Percentiles rank a stretch among this genome's conserved stretches.
These are phyloP conservation scores for Bombus consobrinus DNA, from an alignment of 1,140 invertebrate genomes.

Conservation along the genomic window DNA sequence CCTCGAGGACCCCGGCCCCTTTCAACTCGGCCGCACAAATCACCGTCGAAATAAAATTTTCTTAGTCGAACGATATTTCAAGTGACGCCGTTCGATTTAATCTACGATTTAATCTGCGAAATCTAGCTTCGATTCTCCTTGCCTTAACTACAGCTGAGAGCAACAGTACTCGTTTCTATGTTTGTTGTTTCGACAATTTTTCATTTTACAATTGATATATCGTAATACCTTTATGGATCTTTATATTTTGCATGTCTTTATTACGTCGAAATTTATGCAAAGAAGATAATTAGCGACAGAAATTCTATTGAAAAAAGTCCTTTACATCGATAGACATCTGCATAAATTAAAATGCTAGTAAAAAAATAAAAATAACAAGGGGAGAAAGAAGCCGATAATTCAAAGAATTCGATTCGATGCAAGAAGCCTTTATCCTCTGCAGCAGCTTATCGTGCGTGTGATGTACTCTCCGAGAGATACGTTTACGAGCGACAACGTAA, in stretches of 20 bases:
- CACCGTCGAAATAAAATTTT: slow-evolving; percentile 69
- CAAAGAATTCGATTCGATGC: not conserved
- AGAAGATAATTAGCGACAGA: no score
- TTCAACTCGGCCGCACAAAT: slow-evolving; percentile 65
- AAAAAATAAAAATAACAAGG: not conserved
- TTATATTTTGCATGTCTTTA: not conserved
- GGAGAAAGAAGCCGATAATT: not conserved
- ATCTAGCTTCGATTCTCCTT: not conserved
- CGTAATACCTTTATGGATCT: no score
- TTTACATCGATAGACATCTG: no score
- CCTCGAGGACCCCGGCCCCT: slow-evolving; percentile 49
- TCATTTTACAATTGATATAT: not conserved
- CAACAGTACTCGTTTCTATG: not conserved
- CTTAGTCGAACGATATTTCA: slow-evolving; percentile 61
- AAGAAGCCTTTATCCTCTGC: not conserved
- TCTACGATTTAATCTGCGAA: slow-evolving; percentile 9
- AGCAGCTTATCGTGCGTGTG: not conserved
- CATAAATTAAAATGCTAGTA: no score
- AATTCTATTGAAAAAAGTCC: no score
- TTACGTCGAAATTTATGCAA: no score
- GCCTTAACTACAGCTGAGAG: not conserved
- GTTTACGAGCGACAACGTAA: slow-evolving; percentile 63
- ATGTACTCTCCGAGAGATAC: slow-evolving; percentile 38
- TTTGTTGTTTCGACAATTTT: not conserved
- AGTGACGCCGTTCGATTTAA: slow-evolving; percentile 23